These are phyloP conservation scores for Pogonomyrmex barbatus DNA, from an alignment of 1,140 invertebrate genomes.

Conservation along the genomic window DNA sequence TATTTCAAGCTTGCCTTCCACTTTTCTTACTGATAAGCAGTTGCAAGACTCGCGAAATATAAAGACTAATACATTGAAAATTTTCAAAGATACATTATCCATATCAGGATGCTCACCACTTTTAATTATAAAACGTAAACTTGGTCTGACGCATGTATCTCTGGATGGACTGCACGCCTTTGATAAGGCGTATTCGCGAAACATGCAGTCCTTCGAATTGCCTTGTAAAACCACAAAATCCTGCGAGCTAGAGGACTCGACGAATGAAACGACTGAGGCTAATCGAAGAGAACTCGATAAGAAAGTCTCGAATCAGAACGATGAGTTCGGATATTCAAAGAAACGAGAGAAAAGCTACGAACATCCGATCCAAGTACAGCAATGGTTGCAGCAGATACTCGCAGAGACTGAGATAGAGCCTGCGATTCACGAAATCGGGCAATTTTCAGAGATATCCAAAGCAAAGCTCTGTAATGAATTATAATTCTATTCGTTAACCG, in stretches of 20 bases:
- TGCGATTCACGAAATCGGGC: constrained; percentile 83
- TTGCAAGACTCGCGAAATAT: neutral
- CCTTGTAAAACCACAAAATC: constrained; percentile 12
- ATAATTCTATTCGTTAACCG: constrained; percentile 74
- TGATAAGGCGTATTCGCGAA: constrained; percentile 7
- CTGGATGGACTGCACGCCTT: constrained; percentile 46
- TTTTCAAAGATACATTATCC: constrained; percentile 25
- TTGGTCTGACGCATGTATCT: constrained; percentile 45
- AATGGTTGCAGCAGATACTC: constrained; percentile 87
- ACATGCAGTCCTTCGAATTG: neutral
- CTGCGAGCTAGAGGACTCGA: neutral
- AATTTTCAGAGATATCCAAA: constrained; percentile 86
- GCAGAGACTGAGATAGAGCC: constrained; percentile 87
- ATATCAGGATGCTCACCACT: constrained; percentile 34
- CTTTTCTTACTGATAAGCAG: constrained; percentile 13
- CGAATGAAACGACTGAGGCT: neutral
- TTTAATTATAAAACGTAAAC: constrained; percentile 51
- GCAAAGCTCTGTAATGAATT: constrained; percentile 85
- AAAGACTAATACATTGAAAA: neutral
- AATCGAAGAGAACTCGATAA: constrained; percentile 21
- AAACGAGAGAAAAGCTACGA: constrained; percentile 75
- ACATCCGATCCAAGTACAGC: constrained; percentile 87
- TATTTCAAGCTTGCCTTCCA: constrained; percentile 14
- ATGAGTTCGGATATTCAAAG: constrained; percentile 29
- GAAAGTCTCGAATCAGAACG: neutral